A percentile compares a stretch with the other conserved stretches of the same genome.
These are phyloP conservation scores for Andricus quercusramuli DNA, from an alignment of 2,888 invertebrate genomes.

Conservation along the genomic window DNA sequence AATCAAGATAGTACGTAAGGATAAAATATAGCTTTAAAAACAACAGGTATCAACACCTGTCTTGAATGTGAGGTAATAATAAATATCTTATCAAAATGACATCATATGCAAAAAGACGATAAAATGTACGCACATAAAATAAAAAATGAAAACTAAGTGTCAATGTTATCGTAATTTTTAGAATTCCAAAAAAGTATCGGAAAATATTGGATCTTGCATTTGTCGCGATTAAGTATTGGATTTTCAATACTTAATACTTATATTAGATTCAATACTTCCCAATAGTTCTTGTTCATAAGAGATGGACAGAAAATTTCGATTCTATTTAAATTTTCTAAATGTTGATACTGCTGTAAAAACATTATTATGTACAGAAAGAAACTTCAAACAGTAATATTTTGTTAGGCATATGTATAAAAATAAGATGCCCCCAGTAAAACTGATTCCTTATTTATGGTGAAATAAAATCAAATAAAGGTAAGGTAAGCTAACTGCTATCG, in stretches of 20 bases:
- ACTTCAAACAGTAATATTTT: not conserved
- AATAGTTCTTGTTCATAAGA: too few species aligned
- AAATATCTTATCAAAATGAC: not conserved
- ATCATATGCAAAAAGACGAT: not conserved
- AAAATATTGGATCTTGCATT: too few species aligned
- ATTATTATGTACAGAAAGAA: too few species aligned
- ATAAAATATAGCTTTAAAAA: not conserved
- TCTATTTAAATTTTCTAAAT: not conserved
- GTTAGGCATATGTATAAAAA: not conserved
- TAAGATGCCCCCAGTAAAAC: not conserved
- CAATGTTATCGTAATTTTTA: too few species aligned
- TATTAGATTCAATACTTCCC: too few species aligned
- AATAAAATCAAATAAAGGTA: not conserved
- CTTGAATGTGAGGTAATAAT: not conserved
- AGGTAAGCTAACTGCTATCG: not conserved
- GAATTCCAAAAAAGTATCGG: not conserved
- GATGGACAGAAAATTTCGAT: not conserved
- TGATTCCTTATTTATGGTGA: not conserved
- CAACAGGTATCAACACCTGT: not conserved
- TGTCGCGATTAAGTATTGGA: too few species aligned
- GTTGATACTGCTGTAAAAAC: not conserved
- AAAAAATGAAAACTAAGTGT: too few species aligned
- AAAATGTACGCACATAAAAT: not conserved
- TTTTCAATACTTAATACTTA: too few species aligned
- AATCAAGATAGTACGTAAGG: not conserved